These are phyloP conservation scores for Platygyra sinensis DNA, from an alignment of 64 coral and sea anemone genomes.

Conservation along the genomic window DNA sequence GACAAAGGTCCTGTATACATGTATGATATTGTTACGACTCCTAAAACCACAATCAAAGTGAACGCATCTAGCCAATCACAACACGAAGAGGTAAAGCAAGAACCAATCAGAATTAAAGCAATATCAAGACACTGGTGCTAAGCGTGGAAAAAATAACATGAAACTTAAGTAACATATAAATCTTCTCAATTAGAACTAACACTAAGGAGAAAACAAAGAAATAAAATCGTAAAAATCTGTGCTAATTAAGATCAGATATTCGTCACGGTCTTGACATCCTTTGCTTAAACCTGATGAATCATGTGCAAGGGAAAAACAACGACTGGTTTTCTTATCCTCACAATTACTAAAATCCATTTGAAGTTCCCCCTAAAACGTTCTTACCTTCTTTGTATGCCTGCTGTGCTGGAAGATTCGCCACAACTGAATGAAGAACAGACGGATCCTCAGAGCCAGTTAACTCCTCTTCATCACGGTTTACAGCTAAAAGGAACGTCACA, in stretches of 20 bases:
- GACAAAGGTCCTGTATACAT: neutral
- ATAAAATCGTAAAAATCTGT: no score
- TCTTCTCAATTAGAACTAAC: no score
- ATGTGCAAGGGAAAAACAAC: no score
- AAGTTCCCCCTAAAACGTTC: neutral
- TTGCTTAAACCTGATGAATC: no score
- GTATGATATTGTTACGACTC: no score
- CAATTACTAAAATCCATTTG: neutral
- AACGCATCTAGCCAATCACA: no score
- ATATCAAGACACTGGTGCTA: no score
- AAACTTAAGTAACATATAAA: neutral
- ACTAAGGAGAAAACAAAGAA: no score
- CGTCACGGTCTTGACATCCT: no score
- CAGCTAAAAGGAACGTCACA: constrained; percentile 12
- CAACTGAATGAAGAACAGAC: constrained; percentile 74
- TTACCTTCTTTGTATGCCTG: constrained; percentile 94
- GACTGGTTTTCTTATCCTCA: neutral
- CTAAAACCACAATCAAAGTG: no score
- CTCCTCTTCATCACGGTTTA: constrained; percentile 89
- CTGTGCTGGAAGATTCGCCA: constrained; percentile 63
- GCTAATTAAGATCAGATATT: no score
- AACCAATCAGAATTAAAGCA: neutral
- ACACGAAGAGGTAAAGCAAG: neutral
- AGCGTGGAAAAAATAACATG: no score
- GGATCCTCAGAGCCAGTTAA: constrained; percentile 90